Conservation (phyloP, 1,140 invertebrate genomes). For the Meloidogyne hapla region DNA sequence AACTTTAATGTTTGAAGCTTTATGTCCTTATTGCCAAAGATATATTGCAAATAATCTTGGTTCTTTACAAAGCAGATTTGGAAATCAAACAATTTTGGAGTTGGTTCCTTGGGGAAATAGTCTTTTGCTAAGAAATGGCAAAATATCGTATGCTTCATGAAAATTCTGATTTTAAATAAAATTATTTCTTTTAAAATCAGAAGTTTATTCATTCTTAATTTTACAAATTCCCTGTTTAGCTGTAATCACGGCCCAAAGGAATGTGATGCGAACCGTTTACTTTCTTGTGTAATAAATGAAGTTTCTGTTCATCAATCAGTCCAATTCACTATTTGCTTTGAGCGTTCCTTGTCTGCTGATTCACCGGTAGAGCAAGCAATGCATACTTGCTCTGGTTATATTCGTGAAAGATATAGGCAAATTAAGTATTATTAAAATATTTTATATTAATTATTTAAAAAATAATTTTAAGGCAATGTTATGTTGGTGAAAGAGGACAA, state of each 20-base stretch:
- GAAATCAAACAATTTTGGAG: slow-evolving; percentile 54
- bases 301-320: slow-evolving; percentile 46
- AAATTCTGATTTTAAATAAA: too few species aligned
- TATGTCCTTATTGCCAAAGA: slow-evolving; percentile 63
- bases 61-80: slow-evolving; percentile 51
- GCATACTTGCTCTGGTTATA: slow-evolving; percentile 57
- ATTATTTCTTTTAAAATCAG: too few species aligned
- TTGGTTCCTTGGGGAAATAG: slow-evolving; percentile 58
- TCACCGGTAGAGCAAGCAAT: slow-evolving; percentile 52
- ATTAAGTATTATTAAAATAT: slow-evolving; percentile 45
- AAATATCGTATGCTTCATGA: slow-evolving; percentile 32
- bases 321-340: slow-evolving; percentile 63
- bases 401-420: slow-evolving; percentile 53
- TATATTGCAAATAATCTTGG: slow-evolving; percentile 61
- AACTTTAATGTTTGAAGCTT: slow-evolving; percentile 50
- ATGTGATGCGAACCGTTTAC: slow-evolving; percentile 61
- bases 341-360: slow-evolving; percentile 40
- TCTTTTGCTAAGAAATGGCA: slow-evolving; percentile 46
- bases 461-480: slow-evolving; percentile 47
- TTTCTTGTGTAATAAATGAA: slow-evolving; percentile 60
- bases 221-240: too few species aligned
- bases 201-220: too few species aligned
- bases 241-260: slow-evolving; percentile 63
- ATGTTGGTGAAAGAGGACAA: slow-evolving; percentile 51
- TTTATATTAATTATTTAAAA: not conserved